Evolutionary conservation across 1,140 invertebrate genomes (phyloP).

Genomic region (Anagrus nilaparvatae): DNA sequence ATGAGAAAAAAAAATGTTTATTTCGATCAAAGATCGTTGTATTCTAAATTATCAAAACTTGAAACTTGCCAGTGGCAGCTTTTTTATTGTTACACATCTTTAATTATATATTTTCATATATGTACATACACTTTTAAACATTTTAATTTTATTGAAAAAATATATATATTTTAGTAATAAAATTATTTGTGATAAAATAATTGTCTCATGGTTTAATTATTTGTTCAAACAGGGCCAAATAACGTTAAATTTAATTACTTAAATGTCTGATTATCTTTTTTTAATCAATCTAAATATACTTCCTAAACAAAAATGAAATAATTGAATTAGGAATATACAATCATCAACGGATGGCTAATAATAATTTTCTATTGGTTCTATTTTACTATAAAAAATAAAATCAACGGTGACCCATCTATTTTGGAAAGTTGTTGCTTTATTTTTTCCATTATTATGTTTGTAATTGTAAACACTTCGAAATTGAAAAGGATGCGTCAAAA

Average conservation of each 20-base stretch:
- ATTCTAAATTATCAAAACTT: conserved; percentile 12
- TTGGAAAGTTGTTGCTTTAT: conserved; percentile 62
- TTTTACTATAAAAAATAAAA: conserved; percentile 66
- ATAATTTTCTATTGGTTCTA: conserved; percentile 49
- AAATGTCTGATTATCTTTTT: conserved; percentile 24
- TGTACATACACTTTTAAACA: conserved; percentile 3
- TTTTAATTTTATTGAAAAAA: conserved; percentile 14
- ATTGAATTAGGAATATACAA: conserved; percentile 63
- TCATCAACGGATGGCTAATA: conserved; percentile 50
- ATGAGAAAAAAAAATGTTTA: conserved; percentile 11
- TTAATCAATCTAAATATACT: conserved; percentile 48
- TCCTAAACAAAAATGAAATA: conserved; percentile 58
- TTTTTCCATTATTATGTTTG: conserved; percentile 29
- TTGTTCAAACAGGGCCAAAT: conserved; percentile 5
- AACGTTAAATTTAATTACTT: background rate
- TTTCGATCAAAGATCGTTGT: conserved; percentile 10
- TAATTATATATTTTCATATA: background rate
- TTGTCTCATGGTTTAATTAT: conserved; percentile 1
- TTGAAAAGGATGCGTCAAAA: conserved; percentile 44
- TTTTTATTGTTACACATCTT: background rate
- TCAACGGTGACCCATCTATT: conserved; percentile 69
- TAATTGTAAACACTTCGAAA: conserved; percentile 48
- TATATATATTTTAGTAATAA: conserved; percentile 11
- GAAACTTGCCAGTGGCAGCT: conserved; percentile 9
- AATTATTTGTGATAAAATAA: conserved; percentile 5